These are phyloP conservation scores for Ptyas mucosa DNA, from an alignment of 2,113 vertebrate genomes.

Conservation along the genomic window DNA sequence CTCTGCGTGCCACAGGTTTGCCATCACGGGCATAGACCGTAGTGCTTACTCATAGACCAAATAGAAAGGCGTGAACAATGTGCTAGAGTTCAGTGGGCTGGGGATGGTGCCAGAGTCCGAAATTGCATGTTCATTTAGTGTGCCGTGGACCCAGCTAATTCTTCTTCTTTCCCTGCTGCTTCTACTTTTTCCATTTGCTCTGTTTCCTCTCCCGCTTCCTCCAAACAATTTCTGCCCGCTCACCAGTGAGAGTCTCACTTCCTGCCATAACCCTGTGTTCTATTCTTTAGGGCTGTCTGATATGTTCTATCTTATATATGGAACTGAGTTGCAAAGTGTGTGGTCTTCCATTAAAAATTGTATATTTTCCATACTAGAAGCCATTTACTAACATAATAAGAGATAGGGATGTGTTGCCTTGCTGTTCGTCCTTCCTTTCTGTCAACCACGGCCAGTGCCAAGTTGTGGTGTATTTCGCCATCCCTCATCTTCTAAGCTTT, in stretches of 20 bases:
- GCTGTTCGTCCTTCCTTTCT: not conserved
- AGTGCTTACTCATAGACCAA: not conserved
- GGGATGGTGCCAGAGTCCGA: not conserved
- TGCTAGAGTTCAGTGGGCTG: not conserved
- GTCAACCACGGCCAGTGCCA: not conserved
- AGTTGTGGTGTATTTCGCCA: not conserved
- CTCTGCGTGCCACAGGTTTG: too few species aligned
- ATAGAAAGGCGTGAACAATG: not conserved
- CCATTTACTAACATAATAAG: not conserved
- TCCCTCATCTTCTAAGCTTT: not conserved
- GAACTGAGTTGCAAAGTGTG: not conserved
- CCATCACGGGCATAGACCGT: too few species aligned
- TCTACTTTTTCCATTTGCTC: not conserved
- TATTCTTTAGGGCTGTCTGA: not conserved
- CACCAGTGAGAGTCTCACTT: not conserved
- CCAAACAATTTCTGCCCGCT: not conserved
- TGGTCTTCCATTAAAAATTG: not conserved
- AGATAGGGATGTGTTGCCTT: not conserved
- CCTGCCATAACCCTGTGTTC: not conserved
- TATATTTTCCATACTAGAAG: not conserved
- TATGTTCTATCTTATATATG: not conserved
- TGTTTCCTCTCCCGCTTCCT: not conserved
- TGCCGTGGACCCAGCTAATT: not conserved
- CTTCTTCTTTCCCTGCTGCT: not conserved
- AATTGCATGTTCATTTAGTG: not conserved